A percentile compares a stretch with the other conserved stretches of the same genome.
phyloP scores from a whole-genome alignment of 2,113 vertebrate genomes.

The Lontra canadensis region DNA sequence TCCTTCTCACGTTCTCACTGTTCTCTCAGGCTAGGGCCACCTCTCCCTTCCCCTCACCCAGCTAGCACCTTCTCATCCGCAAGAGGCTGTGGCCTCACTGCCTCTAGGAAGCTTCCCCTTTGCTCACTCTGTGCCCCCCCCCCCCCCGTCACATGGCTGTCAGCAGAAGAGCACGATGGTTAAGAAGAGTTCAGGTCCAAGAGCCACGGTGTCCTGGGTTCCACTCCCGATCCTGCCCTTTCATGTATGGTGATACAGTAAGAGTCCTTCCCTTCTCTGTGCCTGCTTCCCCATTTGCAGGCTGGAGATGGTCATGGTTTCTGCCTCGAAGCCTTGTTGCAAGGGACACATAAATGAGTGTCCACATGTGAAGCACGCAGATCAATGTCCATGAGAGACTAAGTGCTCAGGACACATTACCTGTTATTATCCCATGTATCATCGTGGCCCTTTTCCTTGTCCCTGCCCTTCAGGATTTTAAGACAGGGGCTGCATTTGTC shows the following conservation, averaged over 20 bases:
- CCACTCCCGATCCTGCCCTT: neutral
- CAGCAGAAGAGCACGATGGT: neutral
- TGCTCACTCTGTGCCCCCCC: neutral
- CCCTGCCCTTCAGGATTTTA: neutral
- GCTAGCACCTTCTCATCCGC: neutral
- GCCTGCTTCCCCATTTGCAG: neutral
- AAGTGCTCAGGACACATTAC: neutral
- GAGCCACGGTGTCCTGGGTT: neutral
- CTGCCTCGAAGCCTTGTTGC: neutral
- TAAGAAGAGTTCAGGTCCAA: neutral
- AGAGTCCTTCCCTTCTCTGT: neutral
- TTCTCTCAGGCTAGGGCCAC: neutral
- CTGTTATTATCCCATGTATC: fast-evolving
- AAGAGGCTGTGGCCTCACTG: neutral
- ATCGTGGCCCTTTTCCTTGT: neutral
- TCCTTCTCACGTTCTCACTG: fast-evolving
- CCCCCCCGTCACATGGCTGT: neutral
- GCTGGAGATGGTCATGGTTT: neutral
- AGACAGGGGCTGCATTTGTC: neutral
- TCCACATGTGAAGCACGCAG: neutral
- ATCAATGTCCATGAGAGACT: neutral
- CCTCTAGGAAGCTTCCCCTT: neutral
- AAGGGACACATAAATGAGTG: neutral
- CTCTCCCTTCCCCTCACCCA: neutral
- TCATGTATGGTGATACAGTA: fast-evolving